phyloP scores from a whole-genome alignment of 2,797 vertebrate species.

The Parambassis ranga region DNA sequence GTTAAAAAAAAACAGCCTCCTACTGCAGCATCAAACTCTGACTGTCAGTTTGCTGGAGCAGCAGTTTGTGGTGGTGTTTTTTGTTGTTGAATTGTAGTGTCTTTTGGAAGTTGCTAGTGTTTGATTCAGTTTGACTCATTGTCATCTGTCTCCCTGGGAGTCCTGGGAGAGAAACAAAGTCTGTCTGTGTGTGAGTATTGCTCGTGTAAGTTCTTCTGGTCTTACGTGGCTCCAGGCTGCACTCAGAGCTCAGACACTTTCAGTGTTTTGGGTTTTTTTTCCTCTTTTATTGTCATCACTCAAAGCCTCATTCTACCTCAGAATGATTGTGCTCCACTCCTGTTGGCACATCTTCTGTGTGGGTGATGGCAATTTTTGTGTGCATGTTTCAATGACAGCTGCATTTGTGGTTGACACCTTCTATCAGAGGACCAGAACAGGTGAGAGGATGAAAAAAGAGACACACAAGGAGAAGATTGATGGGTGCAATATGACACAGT shows the following conservation, averaged over 20 bases:
- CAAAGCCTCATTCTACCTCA: not conserved
- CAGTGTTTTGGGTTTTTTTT: not conserved
- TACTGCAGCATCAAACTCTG: too few species aligned
- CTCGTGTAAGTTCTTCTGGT: not conserved
- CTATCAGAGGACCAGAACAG: not conserved
- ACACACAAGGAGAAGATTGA: not conserved
- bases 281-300: slow-evolving; percentile 3
- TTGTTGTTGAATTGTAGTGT: too few species aligned
- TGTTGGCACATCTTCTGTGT: not conserved
- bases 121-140: too few species aligned
- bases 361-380: not conserved
- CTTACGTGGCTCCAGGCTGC: not conserved
- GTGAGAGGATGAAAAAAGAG: not conserved
- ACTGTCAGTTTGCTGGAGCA: too few species aligned
- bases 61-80: too few species aligned
- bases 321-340: not conserved
- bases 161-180: not conserved
- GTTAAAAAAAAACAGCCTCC: too few species aligned
- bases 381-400: not conserved
- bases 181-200: not conserved
- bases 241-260: slow-evolving; percentile 4
- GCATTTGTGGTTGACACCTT: not conserved
- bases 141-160: too few species aligned
- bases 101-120: too few species aligned
- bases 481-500: not conserved